These are phyloP conservation scores for Latrodectus geometricus DNA, from an alignment of 1,140 invertebrate genomes.

Conservation along the genomic window DNA sequence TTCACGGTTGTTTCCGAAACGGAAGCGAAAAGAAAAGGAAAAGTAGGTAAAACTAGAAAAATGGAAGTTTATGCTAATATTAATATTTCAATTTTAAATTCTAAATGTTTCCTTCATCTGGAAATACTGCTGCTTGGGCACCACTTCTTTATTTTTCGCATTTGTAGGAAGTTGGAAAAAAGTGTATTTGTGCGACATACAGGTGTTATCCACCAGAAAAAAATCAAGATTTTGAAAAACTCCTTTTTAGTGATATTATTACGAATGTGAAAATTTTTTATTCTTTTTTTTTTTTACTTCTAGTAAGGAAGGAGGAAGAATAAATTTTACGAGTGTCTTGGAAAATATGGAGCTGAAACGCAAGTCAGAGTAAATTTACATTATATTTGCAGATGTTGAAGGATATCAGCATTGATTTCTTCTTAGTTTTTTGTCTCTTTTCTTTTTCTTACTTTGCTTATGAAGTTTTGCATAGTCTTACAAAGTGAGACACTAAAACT, in stretches of 20 bases:
- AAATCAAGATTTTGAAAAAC: neutral
- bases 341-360: no score
- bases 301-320: no score
- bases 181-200: neutral
- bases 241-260: conserved; percentile 24
- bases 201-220: neutral
- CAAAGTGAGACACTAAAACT: no score
- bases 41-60: no score
- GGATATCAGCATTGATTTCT: no score
- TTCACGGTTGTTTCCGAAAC: conserved; percentile 18
- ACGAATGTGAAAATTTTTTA: neutral
- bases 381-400: no score
- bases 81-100: conserved; percentile 53
- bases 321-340: no score
- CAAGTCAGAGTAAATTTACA: no score
- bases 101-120: conserved; percentile 26
- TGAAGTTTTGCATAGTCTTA: no score
- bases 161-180: neutral
- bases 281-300: no score
- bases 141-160: neutral
- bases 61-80: conserved; percentile 37
- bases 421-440: no score
- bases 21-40: neutral
- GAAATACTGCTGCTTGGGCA: neutral
- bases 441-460: no score